Conservation (phyloP, 2,888 invertebrate species). For the Pollenia amentaria region DNA sequence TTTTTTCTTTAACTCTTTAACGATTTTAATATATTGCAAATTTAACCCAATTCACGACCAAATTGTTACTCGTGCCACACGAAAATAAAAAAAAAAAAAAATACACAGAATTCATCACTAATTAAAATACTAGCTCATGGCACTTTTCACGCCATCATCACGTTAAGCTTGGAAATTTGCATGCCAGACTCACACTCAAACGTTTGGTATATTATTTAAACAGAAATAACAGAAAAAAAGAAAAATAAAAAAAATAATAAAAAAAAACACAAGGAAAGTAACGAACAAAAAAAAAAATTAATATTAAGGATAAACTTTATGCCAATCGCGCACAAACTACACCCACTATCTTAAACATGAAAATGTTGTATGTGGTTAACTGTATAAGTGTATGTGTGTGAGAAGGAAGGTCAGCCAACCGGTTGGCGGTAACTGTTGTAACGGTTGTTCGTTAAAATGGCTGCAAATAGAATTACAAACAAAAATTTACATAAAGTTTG, state of each 20-base stretch:
- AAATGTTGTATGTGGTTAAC: conserved; percentile 23
- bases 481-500: conserved; percentile 50
- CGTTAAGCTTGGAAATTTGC: conserved; percentile 72
- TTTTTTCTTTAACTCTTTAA: neutral
- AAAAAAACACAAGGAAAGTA: neutral
- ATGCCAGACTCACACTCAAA: conserved; percentile 36
- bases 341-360: conserved; percentile 31
- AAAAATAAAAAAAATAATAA: conserved; percentile 7
- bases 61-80: conserved; percentile 58
- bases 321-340: conserved; percentile 40
- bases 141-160: conserved; percentile 73
- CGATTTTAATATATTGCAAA: conserved; percentile 42
- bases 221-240: conserved; percentile 42
- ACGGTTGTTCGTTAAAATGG: conserved; percentile 47
- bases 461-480: conserved; percentile 51
- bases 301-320: conserved; percentile 11
- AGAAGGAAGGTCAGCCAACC: conserved; percentile 29
- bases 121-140: conserved; percentile 72
- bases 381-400: neutral
- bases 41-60: conserved; percentile 69
- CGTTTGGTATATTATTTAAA: conserved; percentile 52
- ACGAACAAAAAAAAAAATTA: neutral
- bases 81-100: conserved; percentile 40
- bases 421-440: conserved; percentile 12
- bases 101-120: conserved; percentile 62